phyloP scores from a whole-genome alignment of 2,888 invertebrate species.

The Drosophila antonietae region DNA sequence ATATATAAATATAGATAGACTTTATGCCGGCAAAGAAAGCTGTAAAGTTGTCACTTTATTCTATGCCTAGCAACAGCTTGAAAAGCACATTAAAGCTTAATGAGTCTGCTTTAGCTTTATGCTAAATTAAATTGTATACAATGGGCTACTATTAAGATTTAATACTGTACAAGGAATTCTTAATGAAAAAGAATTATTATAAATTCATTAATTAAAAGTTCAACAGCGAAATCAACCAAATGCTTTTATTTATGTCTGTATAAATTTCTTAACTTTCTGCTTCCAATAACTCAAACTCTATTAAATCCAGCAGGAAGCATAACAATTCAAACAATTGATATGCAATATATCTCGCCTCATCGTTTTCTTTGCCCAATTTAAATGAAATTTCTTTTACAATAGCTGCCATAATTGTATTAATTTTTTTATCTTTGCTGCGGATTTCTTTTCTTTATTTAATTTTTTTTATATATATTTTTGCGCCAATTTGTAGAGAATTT shows the following conservation, averaged over 20 bases:
- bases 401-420: constrained; percentile 5
- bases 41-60: background rate
- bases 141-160: background rate
- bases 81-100: constrained; percentile 2
- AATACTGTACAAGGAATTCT: background rate
- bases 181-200: background rate
- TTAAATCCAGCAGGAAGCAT: background rate
- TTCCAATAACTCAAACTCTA: background rate
- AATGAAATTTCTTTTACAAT: constrained; percentile 3
- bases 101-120: too few relatives aligned
- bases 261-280: background rate
- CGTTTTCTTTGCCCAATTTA: background rate
- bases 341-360: background rate
- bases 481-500: constrained; percentile 70
- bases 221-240: background rate
- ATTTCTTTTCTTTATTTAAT: background rate
- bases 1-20: background rate
- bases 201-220: background rate
- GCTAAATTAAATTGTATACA: too few relatives aligned
- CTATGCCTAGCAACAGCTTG: background rate
- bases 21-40: background rate
- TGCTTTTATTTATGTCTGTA: background rate
- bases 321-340: background rate
- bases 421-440: constrained; percentile 1
- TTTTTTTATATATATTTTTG: constrained; percentile 15